Base-by-base conservation (phyloP, 2,888 invertebrate species). In the Amblyteles armatorius region DNA sequence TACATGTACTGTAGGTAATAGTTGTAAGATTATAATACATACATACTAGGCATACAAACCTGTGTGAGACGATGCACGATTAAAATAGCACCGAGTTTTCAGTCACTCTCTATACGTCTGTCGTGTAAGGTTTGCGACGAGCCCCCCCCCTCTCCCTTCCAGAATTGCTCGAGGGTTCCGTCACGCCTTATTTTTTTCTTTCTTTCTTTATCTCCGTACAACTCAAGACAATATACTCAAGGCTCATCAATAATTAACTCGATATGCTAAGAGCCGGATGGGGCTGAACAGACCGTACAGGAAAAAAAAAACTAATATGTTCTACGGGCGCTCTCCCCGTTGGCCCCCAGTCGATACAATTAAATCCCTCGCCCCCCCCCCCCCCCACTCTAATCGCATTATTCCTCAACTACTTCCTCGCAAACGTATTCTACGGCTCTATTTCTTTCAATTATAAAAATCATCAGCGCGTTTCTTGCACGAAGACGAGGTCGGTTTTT, bases 11-110 rank as follows among this genome's bases (percentile, higher is more conserved):
- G 86, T 85, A 88, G 85, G 83, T 91, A 91, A 90, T 93, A 91
- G 89, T 91, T 91, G 89, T 92, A 91, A 91, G 93, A 92, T 93
- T 93, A 94, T 92, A 93, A 92, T 93, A 94, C 93, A 93, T 93
- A 93, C 92, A 92, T 91, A 90, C 91, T 92, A 92, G 89, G 91
- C 88, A 89, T 93, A 92, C 91, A 91, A 93, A 92, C 87, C 86
- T 79, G 81, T 90, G 91, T 90, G 89, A 90, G 88, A 91, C 91
- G 90, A 93, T 92, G 92, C 92, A 90, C 90, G 90, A 91, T 91
- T 91, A 92, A 92, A 91, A 91, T 91, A 93, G 93, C 92, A 93
- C 92, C 93, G 90, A 91, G 88, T 89, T 67, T 90, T 91, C 91
- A 91, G 91, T 92, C 91, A 89, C 90, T 90, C 88, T 89, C 88